phyloP scores from a whole-genome alignment of 1,140 invertebrate genomes.

The Drosophila santomea region DNA sequence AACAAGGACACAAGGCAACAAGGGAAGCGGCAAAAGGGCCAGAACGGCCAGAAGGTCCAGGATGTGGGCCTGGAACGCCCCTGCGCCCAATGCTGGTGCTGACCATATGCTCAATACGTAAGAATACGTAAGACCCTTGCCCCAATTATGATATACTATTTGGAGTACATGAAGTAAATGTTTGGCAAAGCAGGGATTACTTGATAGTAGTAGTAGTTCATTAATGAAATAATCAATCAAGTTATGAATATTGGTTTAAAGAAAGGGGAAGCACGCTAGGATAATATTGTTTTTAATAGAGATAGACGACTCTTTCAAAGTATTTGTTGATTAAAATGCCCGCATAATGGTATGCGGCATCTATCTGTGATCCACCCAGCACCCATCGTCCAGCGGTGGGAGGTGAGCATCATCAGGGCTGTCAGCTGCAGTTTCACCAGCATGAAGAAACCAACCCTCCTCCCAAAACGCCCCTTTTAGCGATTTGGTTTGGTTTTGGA shows the following conservation, averaged over 20 bases:
- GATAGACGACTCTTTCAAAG: too few relatives aligned
- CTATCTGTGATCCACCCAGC: constrained; percentile 8
- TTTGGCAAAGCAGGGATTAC: too few relatives aligned
- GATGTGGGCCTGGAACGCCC: constrained; percentile 25
- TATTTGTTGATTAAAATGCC: too few relatives aligned
- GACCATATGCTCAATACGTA: constrained; percentile 17
- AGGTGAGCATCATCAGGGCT: constrained; percentile 8
- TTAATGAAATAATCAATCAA: too few relatives aligned
- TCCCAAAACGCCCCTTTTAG: constrained; percentile 5
- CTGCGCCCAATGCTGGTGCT: constrained; percentile 14
- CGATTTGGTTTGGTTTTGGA: background rate
- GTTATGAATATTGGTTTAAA: too few relatives aligned
- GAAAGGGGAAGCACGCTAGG: too few relatives aligned
- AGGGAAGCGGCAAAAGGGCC: background rate
- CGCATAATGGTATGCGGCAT: background rate
- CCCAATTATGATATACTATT: background rate
- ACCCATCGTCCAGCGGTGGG: too few relatives aligned
- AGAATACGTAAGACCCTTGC: background rate
- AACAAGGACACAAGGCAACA: background rate
- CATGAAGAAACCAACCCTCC: background rate
- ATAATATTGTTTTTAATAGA: too few relatives aligned
- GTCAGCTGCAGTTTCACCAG: constrained; percentile 20
- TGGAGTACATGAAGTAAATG: background rate
- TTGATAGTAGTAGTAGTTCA: too few relatives aligned
- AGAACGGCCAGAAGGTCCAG: background rate